phyloP scores from a whole-genome alignment of 2,888 invertebrate species.

The Drosophila borealis region DNA sequence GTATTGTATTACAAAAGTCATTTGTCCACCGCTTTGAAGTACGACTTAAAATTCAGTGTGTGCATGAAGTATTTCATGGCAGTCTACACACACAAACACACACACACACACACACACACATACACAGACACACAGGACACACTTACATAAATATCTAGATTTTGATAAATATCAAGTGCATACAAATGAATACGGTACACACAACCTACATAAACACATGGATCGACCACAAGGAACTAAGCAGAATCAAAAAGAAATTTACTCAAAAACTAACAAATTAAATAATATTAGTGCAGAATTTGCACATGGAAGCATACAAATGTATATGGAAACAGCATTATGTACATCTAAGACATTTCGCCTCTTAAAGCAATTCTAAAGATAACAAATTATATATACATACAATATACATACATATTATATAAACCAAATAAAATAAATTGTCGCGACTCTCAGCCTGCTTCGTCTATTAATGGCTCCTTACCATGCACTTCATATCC shows the following conservation, averaged over 20 bases:
- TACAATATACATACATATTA: constrained; percentile 68
- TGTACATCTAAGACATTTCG: constrained; percentile 76
- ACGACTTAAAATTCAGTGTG: constrained; percentile 17
- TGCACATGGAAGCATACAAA: constrained; percentile 44
- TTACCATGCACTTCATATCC: not conserved
- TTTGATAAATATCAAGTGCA: constrained; percentile 68
- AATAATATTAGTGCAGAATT: constrained; percentile 26
- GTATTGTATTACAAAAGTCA: constrained; percentile 33
- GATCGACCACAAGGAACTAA: constrained; percentile 30
- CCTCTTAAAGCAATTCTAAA: constrained; percentile 84
- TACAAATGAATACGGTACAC: constrained; percentile 26
- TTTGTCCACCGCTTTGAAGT: constrained; percentile 54
- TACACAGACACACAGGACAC: not conserved
- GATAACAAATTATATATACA: constrained; percentile 63
- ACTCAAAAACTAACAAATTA: constrained; percentile 28
- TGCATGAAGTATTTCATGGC: constrained; percentile 9
- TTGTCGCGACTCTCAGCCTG: constrained; percentile 51
- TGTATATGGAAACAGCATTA: constrained; percentile 55
- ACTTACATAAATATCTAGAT: constrained; percentile 49
- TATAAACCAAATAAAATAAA: constrained; percentile 77
- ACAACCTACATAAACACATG: constrained; percentile 7
- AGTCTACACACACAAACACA: constrained; percentile 7
- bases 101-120: constrained; percentile 1
- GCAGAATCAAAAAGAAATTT: constrained; percentile 48
- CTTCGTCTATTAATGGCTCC: constrained; percentile 11